Base-by-base conservation (phyloP, 2,113 vertebrate genomes). In the Gallinago jamesoni region DNA sequence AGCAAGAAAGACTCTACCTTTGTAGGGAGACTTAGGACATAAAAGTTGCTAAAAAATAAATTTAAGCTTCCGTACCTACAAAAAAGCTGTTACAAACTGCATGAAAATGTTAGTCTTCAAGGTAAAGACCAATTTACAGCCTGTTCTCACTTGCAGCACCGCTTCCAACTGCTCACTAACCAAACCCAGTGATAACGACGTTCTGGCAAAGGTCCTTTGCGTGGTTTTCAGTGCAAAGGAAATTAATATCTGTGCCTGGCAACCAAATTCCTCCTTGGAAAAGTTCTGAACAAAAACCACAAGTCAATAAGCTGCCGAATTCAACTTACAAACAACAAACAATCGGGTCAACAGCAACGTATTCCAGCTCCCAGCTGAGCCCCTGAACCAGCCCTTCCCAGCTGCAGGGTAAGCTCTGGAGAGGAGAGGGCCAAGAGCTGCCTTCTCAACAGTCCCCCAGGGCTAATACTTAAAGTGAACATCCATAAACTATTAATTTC, bases 401-500 rank as follows among this genome's bases (percentile, higher is more conserved):
- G 82, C 78, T 67, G 84, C 21, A 79, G 2, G 6, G 3, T 56
- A n/a, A 35, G 35, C 87, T 69, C 91, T 5, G 56, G 64, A 89
- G 90, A 70, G 47, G 59, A 93, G 19, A 87, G 89, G 81, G 89
- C 89, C 91, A 93, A 96, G 56, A 7, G 66, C 81, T 76, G 77
- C 53, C 82, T 60, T 57, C 84, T 72, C 64, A 11, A 9, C 39
- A 87, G 48, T 23, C 96, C 90, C 89, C 91, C 14, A 70, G 89
- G 90, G 77, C 92, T 80, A 76, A 90, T 76, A 23, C 20, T 93
- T 66, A 33, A 39, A 68, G 57, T 9, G 83, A 96, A 90, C 74
- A 93, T 91, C 92, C 89, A 96, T 84, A 87, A 91, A 89, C 94
- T 94, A 96, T 96, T 96, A 84, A 96, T 96, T 97, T 91, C 62